Evolutionary conservation across 2,113 vertebrate species (phyloP).

Genomic region (Tretioscincus oriximinensis): DNA sequence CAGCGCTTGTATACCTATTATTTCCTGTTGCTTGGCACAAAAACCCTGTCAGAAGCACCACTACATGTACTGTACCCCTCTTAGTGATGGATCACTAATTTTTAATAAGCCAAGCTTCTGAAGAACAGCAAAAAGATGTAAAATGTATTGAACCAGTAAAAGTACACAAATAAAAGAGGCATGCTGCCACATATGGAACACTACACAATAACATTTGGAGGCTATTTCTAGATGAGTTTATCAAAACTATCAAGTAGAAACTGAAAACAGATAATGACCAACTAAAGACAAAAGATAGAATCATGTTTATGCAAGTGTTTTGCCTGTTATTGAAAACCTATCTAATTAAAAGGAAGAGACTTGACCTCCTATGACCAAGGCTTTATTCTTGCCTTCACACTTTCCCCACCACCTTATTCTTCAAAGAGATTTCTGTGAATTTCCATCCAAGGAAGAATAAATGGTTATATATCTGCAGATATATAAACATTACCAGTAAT

Average conservation of each 20-base stretch:
- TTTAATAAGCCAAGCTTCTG: constrained; percentile 69
- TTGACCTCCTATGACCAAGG: background rate
- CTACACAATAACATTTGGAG: constrained; percentile 35
- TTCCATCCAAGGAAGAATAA: constrained; percentile 47
- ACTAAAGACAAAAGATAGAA: background rate
- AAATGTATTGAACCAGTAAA: constrained; percentile 64
- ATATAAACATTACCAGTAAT: constrained; percentile 52
- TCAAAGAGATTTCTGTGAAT: constrained; percentile 42
- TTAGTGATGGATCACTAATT: constrained; percentile 78
- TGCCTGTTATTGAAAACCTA: constrained; percentile 42
- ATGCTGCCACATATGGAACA: constrained; percentile 54
- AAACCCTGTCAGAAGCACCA: constrained; percentile 66
- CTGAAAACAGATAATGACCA: constrained; percentile 20
- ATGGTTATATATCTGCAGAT: constrained; percentile 43
- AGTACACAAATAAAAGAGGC: constrained; percentile 42
- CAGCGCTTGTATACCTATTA: constrained; percentile 74
- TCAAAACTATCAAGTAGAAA: constrained; percentile 34
- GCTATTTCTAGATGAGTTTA: constrained; percentile 29
- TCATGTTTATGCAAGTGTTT: constrained; percentile 28
- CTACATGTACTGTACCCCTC: constrained; percentile 67
- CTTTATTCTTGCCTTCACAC: constrained; percentile 38
- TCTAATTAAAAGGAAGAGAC: constrained; percentile 24
- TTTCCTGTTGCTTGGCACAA: constrained; percentile 70
- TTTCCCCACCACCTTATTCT: constrained; percentile 42
- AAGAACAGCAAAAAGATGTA: constrained; percentile 60